phyloP scores from a whole-genome alignment of 2,113 vertebrate species.

The Pelusios castaneus region DNA sequence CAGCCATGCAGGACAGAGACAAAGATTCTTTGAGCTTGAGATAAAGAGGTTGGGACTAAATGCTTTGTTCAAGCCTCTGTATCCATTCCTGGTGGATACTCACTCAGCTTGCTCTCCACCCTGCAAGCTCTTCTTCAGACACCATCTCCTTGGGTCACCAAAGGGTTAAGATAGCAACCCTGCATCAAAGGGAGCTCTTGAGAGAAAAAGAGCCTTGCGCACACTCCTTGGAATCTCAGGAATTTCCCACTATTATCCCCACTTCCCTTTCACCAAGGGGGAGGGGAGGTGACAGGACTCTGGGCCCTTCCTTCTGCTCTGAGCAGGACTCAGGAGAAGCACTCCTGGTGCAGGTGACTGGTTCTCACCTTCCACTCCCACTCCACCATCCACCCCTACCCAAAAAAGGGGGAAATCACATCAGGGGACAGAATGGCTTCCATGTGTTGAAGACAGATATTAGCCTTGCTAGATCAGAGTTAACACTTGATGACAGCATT shows the following conservation, averaged over 20 bases:
- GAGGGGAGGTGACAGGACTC: neutral
- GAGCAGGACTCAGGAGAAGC: too few relatives aligned
- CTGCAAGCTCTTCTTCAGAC: neutral
- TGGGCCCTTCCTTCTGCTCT: accelerated
- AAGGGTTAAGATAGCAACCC: conserved; percentile 54
- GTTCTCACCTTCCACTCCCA: neutral
- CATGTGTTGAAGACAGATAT: neutral
- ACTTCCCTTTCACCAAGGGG: conserved; percentile 41
- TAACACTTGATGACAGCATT: neutral
- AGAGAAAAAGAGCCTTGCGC: conserved; percentile 18
- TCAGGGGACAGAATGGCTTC: neutral
- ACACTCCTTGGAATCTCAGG: conserved; percentile 69
- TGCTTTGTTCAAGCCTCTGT: neutral
- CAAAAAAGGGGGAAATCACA: neutral
- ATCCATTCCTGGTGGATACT: neutral
- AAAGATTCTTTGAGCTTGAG: neutral
- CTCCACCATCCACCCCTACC: too few relatives aligned
- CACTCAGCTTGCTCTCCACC: too few relatives aligned
- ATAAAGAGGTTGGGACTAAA: neutral
- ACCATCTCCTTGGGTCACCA: neutral
- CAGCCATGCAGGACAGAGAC: too few relatives aligned
- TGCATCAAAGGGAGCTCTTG: conserved; percentile 42
- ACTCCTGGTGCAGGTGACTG: neutral
- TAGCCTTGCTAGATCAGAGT: neutral
- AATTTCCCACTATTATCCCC: conserved; percentile 70